Conservation (phyloP, 2,797 vertebrate species). For the Sebastes miniatus region DNA sequence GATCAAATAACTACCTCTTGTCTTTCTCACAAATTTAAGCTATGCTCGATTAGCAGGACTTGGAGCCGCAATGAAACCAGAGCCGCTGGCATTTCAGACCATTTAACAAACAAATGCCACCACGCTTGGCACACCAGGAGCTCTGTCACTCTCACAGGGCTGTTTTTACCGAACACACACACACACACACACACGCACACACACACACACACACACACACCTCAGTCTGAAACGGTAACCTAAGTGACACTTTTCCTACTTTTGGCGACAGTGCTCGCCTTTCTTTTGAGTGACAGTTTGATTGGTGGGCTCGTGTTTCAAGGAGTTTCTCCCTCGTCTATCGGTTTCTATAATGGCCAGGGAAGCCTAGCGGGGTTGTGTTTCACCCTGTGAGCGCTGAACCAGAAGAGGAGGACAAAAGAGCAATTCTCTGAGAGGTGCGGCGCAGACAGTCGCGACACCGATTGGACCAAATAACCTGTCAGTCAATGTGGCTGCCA, state of each 20-base stretch:
- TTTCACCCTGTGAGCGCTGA: conserved; percentile 71
- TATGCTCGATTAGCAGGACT: conserved; percentile 29
- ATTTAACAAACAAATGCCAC: conserved; percentile 70
- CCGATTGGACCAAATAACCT: conserved; percentile 68
- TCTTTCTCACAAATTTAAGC: conserved; percentile 40
- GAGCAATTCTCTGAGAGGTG: conserved; percentile 69
- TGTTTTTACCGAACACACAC: conserved; percentile 10
- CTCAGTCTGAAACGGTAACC: conserved; percentile 54
- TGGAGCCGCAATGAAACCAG: conserved; percentile 38
- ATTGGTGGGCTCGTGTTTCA: conserved; percentile 75
- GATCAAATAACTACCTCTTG: conserved; percentile 46
- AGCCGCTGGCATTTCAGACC: conserved; percentile 61
- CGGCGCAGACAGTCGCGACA: conserved; percentile 52
- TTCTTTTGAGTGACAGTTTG: conserved; percentile 72
- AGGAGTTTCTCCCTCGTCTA: conserved; percentile 73
- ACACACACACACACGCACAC: conserved; percentile 36
- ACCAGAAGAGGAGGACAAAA: conserved; percentile 71
- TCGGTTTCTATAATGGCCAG: conserved; percentile 60
- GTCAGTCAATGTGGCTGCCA: conserved; percentile 53
- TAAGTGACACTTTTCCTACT: conserved; percentile 76
- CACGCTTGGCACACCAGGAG: conserved; percentile 48
- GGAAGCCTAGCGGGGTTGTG: conserved; percentile 52
- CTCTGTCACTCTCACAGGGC: conserved; percentile 31
- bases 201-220: conserved; percentile 26
- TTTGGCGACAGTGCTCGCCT: conserved; percentile 60